These are phyloP conservation scores for Gobio gobio DNA, from an alignment of 2,113 vertebrate species.

Conservation along the genomic window DNA sequence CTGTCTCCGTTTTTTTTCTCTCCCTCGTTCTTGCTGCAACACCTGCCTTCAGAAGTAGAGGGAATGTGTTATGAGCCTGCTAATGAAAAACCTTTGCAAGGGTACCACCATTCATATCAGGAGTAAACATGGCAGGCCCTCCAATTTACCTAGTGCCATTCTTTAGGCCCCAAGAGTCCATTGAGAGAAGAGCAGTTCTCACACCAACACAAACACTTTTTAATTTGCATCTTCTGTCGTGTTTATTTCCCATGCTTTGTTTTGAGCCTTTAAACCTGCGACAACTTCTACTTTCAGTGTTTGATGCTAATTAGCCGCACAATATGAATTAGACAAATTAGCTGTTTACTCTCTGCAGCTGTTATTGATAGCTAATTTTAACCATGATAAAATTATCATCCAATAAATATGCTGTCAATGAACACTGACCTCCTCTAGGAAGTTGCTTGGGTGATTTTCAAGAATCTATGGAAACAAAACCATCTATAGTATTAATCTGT, in stretches of 20 bases:
- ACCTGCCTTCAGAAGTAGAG: conserved; percentile 5
- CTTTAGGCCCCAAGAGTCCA: conserved; percentile 20
- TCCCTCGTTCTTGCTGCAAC: conserved; percentile 12
- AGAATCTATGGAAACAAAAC: background rate
- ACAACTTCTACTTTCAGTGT: conserved; percentile 13
- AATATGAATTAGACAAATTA: conserved; percentile 32
- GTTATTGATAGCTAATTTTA: conserved; percentile 37
- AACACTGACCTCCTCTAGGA: background rate
- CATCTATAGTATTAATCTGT: background rate
- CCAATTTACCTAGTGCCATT: conserved; percentile 27
- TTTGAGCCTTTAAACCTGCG: conserved; percentile 37
- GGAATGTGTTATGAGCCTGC: conserved; percentile 23
- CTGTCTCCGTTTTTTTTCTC: background rate
- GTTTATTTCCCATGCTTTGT: conserved; percentile 33
- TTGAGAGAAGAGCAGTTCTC: conserved; percentile 30
- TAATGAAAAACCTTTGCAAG: conserved; percentile 38
- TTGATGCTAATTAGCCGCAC: conserved; percentile 34
- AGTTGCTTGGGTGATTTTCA: conserved; percentile 8
- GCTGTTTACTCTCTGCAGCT: too few species aligned
- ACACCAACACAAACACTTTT: conserved; percentile 23
- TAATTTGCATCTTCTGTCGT: conserved; percentile 25
- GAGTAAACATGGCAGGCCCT: conserved; percentile 21
- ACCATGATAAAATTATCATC: background rate
- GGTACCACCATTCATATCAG: conserved; percentile 47
- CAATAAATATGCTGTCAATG: conserved; percentile 25